Percentiles rank a stretch among this genome's conserved stretches.
These are phyloP conservation scores for Lasioglossum baleicum DNA, from an alignment of 1,140 invertebrate genomes.

Conservation along the genomic window DNA sequence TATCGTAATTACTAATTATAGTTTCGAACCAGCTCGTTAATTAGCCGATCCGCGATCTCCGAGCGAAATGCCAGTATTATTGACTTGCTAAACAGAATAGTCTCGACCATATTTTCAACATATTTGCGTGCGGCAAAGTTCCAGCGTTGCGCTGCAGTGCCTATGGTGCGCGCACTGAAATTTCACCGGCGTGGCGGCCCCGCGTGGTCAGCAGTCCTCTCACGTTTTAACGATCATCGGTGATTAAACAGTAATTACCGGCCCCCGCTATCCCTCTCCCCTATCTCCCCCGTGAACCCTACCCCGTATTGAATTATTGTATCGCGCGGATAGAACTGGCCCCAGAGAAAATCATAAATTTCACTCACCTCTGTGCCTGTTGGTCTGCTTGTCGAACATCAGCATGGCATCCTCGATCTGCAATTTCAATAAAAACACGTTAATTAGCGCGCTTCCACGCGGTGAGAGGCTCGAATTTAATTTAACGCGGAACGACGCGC, in stretches of 20 bases:
- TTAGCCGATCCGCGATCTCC: slow-evolving; percentile 43
- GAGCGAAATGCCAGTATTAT: slow-evolving; percentile 58
- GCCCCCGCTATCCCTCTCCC: too few relatives aligned
- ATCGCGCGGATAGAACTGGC: not conserved
- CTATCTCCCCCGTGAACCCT: not conserved
- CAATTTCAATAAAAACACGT: slow-evolving; percentile 82
- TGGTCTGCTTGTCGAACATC: slow-evolving; percentile 99
- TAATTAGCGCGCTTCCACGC: not conserved
- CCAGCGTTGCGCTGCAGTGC: slow-evolving; percentile 1
- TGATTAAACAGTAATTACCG: slow-evolving; percentile 42
- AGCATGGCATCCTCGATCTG: slow-evolving; percentile 99
- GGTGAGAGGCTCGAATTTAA: not conserved
- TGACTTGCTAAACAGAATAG: slow-evolving; percentile 64
- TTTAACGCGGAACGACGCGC: not conserved
- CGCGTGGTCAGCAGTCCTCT: slow-evolving; percentile 31
- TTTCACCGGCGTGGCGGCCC: slow-evolving; percentile 25
- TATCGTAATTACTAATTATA: slow-evolving; percentile 66
- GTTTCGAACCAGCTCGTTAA: slow-evolving; percentile 61
- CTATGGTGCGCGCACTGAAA: slow-evolving; percentile 18
- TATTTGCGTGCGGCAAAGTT: slow-evolving; percentile 47
- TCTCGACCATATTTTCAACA: slow-evolving; percentile 57
- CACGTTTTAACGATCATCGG: slow-evolving; percentile 34
- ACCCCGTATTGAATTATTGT: slow-evolving; percentile 34
- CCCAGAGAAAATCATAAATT: slow-evolving; percentile 26
- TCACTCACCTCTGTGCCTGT: slow-evolving; percentile 99